Base-by-base conservation (phyloP, 2,888 invertebrate genomes). In the Drosophila fulvimacula region DNA sequence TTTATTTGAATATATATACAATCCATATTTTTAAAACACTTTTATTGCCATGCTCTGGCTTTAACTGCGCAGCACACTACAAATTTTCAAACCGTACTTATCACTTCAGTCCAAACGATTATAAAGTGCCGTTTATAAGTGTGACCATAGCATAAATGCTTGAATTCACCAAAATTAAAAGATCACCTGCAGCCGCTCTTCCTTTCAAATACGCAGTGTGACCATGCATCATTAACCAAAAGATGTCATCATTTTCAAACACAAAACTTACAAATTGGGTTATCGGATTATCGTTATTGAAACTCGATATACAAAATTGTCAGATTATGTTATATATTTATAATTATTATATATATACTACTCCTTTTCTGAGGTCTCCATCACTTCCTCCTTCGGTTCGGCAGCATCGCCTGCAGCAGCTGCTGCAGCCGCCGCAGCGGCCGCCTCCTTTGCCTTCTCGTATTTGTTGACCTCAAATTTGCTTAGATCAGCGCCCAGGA, bases 401-500 rank as follows among this genome's bases (percentile, higher is more conserved):
- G 36, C 32, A 2, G 19, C 39, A 15, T 27, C 30, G 27, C 7
- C 34, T 10, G 53, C 21, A 44, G 46, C 71, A 3, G 73, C 74
- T 4, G 76, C 74, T 21, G 82, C 90, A 0, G 73, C 83, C 9
- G 85, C 83, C 7, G 86, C 89, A 7, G 88, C 90, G 2, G 87
- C 79, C 2, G 82, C 82, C 19, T 90, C 90, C 67, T 94, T 93
- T 3, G 93, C 93, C 89, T 95, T 95, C 90, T 96, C 95, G 89
- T 96, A 96, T 92, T 96, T 92, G 70, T 92, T 92, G 10, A 91
- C 89, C 79, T 92, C 92, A 91, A 95, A 97, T 93, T 96, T 96
- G 56, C 96, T 96, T 58, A 95, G 95, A 92, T 98, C 98, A 7
- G 96, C 96, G 1, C 97, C 98, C 77, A 98, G 93, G 46, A 99